A percentile compares a stretch with the other conserved stretches of the same genome.
phyloP scores from a whole-genome alignment of 2,113 vertebrate species.

The Eonycteris spelaea region DNA sequence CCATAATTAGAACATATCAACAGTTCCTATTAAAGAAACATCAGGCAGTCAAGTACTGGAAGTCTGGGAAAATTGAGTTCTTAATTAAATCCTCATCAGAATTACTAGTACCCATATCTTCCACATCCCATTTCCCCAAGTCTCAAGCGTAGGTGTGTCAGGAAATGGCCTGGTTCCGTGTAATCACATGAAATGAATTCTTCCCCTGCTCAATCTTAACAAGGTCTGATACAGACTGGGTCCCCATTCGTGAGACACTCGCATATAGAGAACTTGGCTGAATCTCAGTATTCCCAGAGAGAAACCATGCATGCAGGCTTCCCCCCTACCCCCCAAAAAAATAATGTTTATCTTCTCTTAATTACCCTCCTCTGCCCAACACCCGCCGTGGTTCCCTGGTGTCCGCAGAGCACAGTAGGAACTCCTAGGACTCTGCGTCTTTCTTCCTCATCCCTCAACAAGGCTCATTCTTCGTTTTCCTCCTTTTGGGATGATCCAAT shows the following conservation, averaged over 20 bases:
- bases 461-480: neutral
- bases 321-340: no score
- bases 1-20: conserved; percentile 72
- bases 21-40: conserved; percentile 75
- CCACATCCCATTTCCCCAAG: conserved; percentile 46
- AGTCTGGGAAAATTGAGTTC: conserved; percentile 74
- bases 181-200: conserved; percentile 32
- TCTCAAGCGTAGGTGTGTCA: conserved; percentile 23
- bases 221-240: neutral
- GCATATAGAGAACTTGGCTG: neutral
- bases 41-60: conserved; percentile 66
- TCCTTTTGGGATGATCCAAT: neutral
- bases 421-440: neutral
- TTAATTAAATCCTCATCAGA: conserved; percentile 78
- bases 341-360: neutral
- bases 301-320: neutral
- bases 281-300: neutral
- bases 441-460: neutral
- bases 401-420: neutral
- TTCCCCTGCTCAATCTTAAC: neutral
- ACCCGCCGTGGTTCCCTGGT: neutral
- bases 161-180: conserved; percentile 12
- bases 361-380: neutral
- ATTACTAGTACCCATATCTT: conserved; percentile 55
- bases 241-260: neutral